Evolutionary conservation across 2,888 invertebrate species (phyloP), one percentile per base, ranked within the genome.

Genomic region (Notodonta dromedarius): DNA sequence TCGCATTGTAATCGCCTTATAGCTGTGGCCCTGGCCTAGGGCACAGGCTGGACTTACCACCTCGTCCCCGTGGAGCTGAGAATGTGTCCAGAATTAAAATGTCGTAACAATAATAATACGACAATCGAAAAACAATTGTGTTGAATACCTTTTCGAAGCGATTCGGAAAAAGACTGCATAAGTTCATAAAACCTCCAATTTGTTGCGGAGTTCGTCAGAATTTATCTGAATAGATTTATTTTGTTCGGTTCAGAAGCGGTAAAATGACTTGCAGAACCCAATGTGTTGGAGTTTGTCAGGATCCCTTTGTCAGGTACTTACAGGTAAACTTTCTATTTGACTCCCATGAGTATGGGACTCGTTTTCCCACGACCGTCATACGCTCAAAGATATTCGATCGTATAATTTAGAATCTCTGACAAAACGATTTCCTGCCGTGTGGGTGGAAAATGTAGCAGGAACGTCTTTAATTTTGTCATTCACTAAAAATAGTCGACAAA

Each of bases 341-440:
- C 50, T 44, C 53, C 59, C 16, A n/a, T 61, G 69, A 63, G 65
- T 65, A 68, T 65, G 62, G 60, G 65, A 75, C 64, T 51, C 59
- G 68, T 70, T 68, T 52, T 67, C 42, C 32, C 57, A 56, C 51
- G 68, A 53, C 57, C 32, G 56, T 63, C 64, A 58, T 39, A 56
- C 63, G 60, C 61, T 50, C 58, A 51, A 63, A 65, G 64, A 54
- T 54, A 67, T 57, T 56, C 46, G 60, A 58, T 60, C 57, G 54
- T 46, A 61, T 63, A 70, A 63, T 61, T 64, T 57, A 42, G 60
- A 53, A 63, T 57, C 24, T 58, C 61, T 62, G 62, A 61, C 59
- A 67, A 66, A 60, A 56, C 52, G 60, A 64, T 77, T 77, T 77
- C 73, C 71, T 65, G 69, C 57, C 65, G 67, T 62, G 75, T 73